Evolutionary conservation across 2,113 vertebrate genomes (phyloP).

Genomic region (Neomonachus schauinslandi): DNA sequence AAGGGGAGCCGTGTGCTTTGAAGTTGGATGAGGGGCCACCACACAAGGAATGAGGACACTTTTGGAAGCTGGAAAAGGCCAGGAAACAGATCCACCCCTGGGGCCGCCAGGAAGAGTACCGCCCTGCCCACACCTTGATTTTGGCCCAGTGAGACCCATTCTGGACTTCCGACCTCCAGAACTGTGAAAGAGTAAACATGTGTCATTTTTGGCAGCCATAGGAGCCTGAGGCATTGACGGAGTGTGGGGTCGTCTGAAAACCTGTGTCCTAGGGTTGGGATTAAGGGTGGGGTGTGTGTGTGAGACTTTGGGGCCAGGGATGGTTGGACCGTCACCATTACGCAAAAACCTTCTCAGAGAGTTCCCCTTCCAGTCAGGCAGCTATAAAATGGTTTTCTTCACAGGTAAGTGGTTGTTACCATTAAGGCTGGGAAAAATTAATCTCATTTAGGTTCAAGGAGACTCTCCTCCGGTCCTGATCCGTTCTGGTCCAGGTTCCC

Average conservation of each 20-base stretch:
- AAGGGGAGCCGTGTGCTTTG: background rate
- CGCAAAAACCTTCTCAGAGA: background rate
- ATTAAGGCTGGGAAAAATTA: background rate
- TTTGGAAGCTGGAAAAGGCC: background rate
- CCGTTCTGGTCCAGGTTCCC: rapidly evolving
- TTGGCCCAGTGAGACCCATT: background rate
- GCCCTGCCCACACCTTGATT: background rate
- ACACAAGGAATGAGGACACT: rapidly evolving
- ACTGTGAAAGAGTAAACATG: background rate
- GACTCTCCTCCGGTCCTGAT: too few species aligned
- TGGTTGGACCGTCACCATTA: background rate
- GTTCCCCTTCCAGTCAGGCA: background rate
- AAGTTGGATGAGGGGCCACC: too few species aligned
- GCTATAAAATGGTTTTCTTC: background rate
- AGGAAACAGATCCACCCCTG: background rate
- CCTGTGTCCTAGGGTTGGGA: background rate
- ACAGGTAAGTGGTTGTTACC: too few species aligned
- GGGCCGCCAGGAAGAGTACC: background rate
- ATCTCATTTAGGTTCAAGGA: background rate
- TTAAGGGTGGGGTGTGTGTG: too few species aligned
- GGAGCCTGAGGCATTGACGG: background rate
- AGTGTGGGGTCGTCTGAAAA: background rate
- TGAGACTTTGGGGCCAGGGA: too few species aligned
- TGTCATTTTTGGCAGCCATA: background rate
- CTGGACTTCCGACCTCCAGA: background rate